A percentile compares a stretch with the other conserved stretches of the same genome.
These are phyloP conservation scores for Pterois miles DNA, from an alignment of 2,797 vertebrate species.

Conservation along the genomic window DNA sequence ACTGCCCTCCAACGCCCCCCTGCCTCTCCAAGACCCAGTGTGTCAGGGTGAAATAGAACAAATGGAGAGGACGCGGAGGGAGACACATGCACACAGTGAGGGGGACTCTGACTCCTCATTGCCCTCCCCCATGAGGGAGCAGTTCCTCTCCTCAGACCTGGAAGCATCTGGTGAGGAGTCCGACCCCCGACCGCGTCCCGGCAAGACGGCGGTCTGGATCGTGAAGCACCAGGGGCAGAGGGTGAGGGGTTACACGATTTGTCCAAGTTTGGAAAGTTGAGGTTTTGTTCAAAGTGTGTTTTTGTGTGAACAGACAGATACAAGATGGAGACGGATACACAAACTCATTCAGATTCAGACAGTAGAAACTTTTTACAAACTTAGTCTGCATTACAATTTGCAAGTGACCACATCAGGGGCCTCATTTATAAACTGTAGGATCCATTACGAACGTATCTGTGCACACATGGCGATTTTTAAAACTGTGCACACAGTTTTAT, in stretches of 20 bases:
- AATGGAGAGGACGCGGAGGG: slow-evolving; percentile 21
- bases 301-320: neutral
- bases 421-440: neutral
- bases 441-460: neutral
- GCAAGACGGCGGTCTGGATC: slow-evolving; percentile 57
- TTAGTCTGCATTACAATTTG: neutral
- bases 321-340: neutral
- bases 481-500: neutral
- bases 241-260: slow-evolving; percentile 33
- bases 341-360: neutral
- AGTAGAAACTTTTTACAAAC: neutral
- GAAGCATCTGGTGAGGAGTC: slow-evolving; percentile 74
- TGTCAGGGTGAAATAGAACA: slow-evolving; percentile 17
- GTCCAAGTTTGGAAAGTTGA: neutral
- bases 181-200: slow-evolving; percentile 40
- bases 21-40: slow-evolving; percentile 11
- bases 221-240: slow-evolving; percentile 47
- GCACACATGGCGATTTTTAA: neutral
- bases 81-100: slow-evolving; percentile 49
- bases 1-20: slow-evolving; percentile 35
- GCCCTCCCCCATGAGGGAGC: slow-evolving; percentile 67
- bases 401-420: neutral
- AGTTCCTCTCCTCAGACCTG: slow-evolving; percentile 60
- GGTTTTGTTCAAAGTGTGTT: neutral
- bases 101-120: slow-evolving; percentile 72